A percentile compares a stretch with the other conserved stretches of the same genome.
phyloP scores from a whole-genome alignment of 2,113 vertebrate species.

The Tympanuchus pallidicinctus region DNA sequence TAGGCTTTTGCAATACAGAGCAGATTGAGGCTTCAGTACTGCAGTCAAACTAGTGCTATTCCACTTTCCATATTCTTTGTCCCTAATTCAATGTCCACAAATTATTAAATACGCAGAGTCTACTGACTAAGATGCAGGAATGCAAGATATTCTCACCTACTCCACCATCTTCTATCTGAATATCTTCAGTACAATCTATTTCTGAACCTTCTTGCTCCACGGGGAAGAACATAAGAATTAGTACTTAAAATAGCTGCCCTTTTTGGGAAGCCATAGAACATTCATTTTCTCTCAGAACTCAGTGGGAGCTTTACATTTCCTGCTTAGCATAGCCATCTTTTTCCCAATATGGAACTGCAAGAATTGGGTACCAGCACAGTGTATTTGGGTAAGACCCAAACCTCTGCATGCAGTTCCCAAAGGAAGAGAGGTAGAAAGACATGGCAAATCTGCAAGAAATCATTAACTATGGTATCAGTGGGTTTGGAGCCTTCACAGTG shows the following conservation, averaged over 20 bases:
- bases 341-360: background rate
- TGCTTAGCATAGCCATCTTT: background rate
- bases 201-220: background rate
- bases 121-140: background rate
- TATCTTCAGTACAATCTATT: background rate
- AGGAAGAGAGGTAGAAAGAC: background rate
- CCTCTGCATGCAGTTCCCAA: background rate
- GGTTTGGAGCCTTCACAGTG: background rate
- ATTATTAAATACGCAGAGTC: background rate
- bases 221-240: background rate
- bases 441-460: background rate
- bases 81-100: background rate
- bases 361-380: background rate
- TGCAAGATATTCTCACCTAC: background rate
- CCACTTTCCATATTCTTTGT: background rate
- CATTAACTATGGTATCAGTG: background rate
- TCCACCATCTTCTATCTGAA: background rate
- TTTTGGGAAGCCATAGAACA: background rate
- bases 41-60: background rate
- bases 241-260: background rate
- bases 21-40: background rate
- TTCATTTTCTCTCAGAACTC: background rate
- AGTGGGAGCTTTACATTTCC: background rate
- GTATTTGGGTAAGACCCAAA: background rate
- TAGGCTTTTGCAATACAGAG: background rate